Percentiles rank a stretch among this genome's conserved stretches.
Evolutionary conservation across 2,797 vertebrate genomes (phyloP).

Genomic region (Manis crassicaudata): DNA sequence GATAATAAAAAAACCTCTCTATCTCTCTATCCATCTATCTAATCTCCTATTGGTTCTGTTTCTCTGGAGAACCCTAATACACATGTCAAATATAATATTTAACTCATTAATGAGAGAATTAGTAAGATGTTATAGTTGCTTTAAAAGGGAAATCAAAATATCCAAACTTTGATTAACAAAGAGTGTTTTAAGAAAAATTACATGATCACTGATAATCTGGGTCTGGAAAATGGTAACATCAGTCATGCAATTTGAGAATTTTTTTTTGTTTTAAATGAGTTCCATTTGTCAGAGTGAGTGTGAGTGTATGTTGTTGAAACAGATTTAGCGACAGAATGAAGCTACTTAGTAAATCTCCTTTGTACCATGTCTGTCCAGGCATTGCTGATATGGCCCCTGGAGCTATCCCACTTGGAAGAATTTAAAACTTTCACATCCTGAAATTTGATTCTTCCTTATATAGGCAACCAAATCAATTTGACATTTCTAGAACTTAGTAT

Average conservation of each 20-base stretch:
- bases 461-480: background rate
- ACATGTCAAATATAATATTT: background rate
- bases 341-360: background rate
- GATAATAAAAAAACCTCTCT: background rate
- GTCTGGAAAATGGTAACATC: background rate
- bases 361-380: background rate
- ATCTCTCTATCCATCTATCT: background rate
- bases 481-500: background rate
- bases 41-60: background rate
- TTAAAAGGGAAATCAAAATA: background rate
- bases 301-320: background rate
- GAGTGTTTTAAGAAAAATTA: background rate
- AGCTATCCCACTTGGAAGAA: background rate
- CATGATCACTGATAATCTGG: background rate
- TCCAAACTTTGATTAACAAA: background rate
- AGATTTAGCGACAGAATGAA: background rate
- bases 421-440: background rate
- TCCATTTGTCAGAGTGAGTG: background rate
- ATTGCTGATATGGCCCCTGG: background rate
- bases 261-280: background rate
- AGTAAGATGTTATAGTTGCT: background rate
- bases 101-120: background rate
- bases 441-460: background rate
- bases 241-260: background rate
- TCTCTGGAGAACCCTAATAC: background rate